Evolutionary conservation across 2,888 invertebrate genomes (phyloP), one percentile per base, ranked within the genome.

Genomic region (Lampropteryx suffumata): DNA sequence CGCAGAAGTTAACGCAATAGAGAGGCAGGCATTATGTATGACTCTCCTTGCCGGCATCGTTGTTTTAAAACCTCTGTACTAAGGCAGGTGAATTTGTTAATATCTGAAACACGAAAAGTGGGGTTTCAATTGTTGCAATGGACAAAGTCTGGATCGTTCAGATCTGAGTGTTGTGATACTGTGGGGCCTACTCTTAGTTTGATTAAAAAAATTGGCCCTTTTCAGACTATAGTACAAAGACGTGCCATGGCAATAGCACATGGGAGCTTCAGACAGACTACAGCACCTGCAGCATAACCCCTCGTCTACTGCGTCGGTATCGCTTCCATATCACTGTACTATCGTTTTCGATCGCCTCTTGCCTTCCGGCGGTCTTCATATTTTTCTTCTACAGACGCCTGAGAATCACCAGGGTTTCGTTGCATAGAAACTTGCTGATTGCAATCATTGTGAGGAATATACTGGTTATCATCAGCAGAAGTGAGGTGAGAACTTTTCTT

Each of bases 191-290:
- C n/a, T n/a, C n/a, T n/a, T n/a, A n/a, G n/a, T n/a, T n/a, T n/a
- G n/a, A n/a, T n/a, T n/a, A n/a, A n/a, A n/a, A n/a, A n/a, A n/a
- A n/a, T n/a, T n/a, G n/a, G n/a, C n/a, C n/a, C n/a, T n/a, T 61
- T 67, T 1, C 65, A 93, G 94, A 93, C 73, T 91, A 80, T 71
- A 92, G 93, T 62, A 81, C 75, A 52, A 94, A 93, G 67, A 64
- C 82, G 47, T 94, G 94, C 67, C 78, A 76, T 50, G 36, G 57
- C 0, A 91, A 92, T 61, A 89, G 84, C 0, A 86, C 85, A 0
- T 94, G 94, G 94, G 90, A 91, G 41, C 69, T 84, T 0, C 80
- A 86, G 48, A 93, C 94, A 0, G 90, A 94, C 63, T 94, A 93
- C 71, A 74, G 73, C 21, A 76, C 85, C 0, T 94, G 94, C 74